Conservation (phyloP, 2,888 invertebrate species). For the Tachina lurida region DNA sequence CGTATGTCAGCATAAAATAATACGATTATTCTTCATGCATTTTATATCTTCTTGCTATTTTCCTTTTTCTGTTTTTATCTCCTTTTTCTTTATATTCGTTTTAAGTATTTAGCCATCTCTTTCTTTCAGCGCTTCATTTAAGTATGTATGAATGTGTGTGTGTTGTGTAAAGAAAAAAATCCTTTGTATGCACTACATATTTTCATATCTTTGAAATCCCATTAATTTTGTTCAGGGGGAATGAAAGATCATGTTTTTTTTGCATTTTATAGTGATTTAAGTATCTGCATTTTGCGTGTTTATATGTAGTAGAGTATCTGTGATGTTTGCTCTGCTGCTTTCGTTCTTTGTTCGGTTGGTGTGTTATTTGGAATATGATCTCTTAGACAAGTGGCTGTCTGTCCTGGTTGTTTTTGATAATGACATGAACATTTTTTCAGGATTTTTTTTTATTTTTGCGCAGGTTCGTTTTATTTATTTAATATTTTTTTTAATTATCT, state of each 20-base stretch:
- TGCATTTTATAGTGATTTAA: constrained; percentile 14
- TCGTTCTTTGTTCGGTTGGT: constrained; percentile 46
- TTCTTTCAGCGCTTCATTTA: neutral
- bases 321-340: constrained; percentile 51
- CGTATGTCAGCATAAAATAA: constrained; percentile 33
- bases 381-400: constrained; percentile 68
- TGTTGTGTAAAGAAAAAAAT: constrained; percentile 51
- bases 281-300: constrained; percentile 18
- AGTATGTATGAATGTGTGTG: neutral
- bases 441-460: neutral
- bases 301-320: constrained; percentile 38
- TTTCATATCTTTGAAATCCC: constrained; percentile 46
- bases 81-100: constrained; percentile 45
- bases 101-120: constrained; percentile 23
- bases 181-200: constrained; percentile 42
- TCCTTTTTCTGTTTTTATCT: constrained; percentile 47
- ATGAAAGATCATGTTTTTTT: constrained; percentile 37
- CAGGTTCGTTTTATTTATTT: neutral
- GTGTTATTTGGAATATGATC: constrained; percentile 66
- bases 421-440: neutral
- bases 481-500: constrained; percentile 7
- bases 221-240: constrained; percentile 21
- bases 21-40: constrained; percentile 49
- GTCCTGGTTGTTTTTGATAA: constrained; percentile 41
- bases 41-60: constrained; percentile 32